Evolutionary conservation across 2,888 invertebrate species (phyloP).

Genomic region (Clunio marinus): DNA sequence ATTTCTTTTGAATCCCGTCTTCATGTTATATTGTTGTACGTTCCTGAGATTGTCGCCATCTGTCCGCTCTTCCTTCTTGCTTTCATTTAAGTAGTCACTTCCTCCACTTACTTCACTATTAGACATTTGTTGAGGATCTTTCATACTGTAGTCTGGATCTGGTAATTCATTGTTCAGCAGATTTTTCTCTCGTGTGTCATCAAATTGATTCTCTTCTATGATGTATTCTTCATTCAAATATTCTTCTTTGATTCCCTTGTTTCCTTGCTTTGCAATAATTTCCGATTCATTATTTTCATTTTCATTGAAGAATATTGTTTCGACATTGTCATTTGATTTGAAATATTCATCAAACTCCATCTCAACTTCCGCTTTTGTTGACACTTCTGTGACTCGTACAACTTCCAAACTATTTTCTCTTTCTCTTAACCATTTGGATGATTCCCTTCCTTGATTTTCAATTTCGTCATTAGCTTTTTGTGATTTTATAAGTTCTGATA

Average conservation of each 20-base stretch:
- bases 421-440: not conserved
- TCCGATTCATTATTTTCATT: not conserved
- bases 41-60: not conserved
- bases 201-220: too few species aligned
- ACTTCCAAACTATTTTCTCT: too few species aligned
- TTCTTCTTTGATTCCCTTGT: not conserved
- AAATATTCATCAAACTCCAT: conserved; percentile 17
- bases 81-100: too few species aligned
- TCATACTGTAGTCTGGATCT: too few species aligned
- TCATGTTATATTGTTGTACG: not conserved
- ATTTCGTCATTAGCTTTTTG: not conserved
- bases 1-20: not conserved
- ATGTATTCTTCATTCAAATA: not conserved
- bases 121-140: not conserved
- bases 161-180: too few species aligned
- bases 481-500: not conserved
- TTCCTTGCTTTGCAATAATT: not conserved
- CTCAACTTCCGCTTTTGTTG: not conserved
- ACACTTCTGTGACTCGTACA: not conserved
- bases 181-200: too few species aligned
- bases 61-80: too few species aligned
- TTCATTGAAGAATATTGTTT: conserved; percentile 25
- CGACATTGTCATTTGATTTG: not conserved
- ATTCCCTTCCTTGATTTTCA: not conserved
- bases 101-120: not conserved